phyloP scores from a whole-genome alignment of 2,797 vertebrate species.

The Megaceryle alcyon region DNA sequence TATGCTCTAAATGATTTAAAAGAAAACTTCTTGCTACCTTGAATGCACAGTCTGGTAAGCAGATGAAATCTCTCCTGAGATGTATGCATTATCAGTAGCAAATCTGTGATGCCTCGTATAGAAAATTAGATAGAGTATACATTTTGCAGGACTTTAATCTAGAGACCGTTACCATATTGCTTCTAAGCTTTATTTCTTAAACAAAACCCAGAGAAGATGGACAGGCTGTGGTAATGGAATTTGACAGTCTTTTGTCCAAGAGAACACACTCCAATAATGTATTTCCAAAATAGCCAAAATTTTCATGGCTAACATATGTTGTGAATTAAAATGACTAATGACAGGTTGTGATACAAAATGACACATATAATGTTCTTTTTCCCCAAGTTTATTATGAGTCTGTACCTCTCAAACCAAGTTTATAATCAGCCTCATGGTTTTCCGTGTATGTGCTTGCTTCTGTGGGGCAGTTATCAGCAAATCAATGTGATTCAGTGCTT shows the following conservation, averaged over 20 bases:
- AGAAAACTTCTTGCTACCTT: background rate
- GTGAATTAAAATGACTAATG: background rate
- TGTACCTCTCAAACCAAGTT: background rate
- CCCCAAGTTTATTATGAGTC: background rate
- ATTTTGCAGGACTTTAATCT: background rate
- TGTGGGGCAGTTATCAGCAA: background rate
- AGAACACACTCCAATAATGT: background rate
- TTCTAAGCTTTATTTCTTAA: background rate
- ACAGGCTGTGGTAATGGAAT: background rate
- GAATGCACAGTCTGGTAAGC: background rate
- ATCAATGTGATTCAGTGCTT: background rate
- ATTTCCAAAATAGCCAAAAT: background rate
- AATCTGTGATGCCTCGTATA: background rate
- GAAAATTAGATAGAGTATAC: background rate
- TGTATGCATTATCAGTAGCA: background rate
- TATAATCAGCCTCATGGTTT: background rate
- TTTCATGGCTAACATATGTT: background rate
- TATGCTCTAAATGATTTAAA: background rate
- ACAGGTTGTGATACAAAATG: background rate
- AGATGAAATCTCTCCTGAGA: background rate
- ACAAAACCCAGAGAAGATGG: background rate
- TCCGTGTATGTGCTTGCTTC: background rate
- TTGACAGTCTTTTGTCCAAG: conserved; percentile 23
- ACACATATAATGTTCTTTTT: background rate
- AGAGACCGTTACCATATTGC: background rate